A percentile compares a stretch with the other conserved stretches of the same genome.
These are phyloP conservation scores for Spisula subtruncata DNA, from an alignment of 2,888 invertebrate genomes.

Conservation along the genomic window DNA sequence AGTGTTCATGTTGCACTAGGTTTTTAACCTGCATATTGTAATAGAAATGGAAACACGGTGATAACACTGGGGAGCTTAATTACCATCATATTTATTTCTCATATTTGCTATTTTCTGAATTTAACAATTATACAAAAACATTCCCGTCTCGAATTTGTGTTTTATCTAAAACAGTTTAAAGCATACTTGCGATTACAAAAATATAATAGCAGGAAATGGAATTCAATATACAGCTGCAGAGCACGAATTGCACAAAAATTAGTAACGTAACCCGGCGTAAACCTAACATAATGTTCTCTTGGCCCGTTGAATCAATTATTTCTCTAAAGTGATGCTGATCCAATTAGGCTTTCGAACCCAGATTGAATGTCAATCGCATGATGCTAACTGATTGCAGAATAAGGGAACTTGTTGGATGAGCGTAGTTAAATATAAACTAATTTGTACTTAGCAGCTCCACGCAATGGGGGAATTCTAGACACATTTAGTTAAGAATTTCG, in stretches of 20 bases:
- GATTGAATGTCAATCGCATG: conserved; percentile 45
- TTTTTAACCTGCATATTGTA: neutral
- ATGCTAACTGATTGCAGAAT: conserved; percentile 60
- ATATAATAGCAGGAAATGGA: no score
- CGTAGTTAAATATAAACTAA: conserved; percentile 50
- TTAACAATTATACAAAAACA: neutral
- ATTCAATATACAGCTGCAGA: no score
- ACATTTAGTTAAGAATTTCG: neutral
- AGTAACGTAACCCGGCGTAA: neutral
- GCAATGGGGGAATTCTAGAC: neutral
- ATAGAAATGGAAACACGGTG: neutral
- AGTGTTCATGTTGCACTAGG: neutral
- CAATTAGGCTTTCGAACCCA: conserved; percentile 48
- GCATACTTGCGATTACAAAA: neutral
- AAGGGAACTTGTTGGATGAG: conserved; percentile 46
- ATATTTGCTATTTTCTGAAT: neutral
- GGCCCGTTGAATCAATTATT: conserved; percentile 60
- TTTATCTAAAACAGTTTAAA: neutral
- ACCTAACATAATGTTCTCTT: conserved; percentile 21
- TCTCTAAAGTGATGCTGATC: conserved; percentile 57
- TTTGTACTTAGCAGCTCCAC: conserved; percentile 8
- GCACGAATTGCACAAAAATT: no score
- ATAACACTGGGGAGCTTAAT: neutral
- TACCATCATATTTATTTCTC: neutral
- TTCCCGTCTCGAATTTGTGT: neutral